Evolutionary conservation across 2,888 invertebrate species (phyloP).

Genomic region (Cephus sareptanus): DNA sequence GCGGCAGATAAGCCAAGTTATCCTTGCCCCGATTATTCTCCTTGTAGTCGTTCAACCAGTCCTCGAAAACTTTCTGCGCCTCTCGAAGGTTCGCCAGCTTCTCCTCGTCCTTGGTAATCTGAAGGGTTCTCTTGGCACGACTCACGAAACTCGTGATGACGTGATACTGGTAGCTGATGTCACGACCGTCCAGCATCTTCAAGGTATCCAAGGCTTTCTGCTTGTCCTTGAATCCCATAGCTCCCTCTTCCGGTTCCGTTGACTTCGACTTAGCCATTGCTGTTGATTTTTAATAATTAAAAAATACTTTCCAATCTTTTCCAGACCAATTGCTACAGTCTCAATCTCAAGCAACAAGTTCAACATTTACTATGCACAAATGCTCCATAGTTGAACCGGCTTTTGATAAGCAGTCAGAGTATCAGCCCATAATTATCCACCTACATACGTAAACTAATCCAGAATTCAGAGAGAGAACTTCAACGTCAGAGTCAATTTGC

Average conservation of each 20-base stretch:
- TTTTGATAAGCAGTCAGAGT: not conserved
- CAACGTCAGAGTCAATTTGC: no score
- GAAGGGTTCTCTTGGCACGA: slow-evolving; percentile 70
- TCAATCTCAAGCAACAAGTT: no score
- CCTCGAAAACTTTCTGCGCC: slow-evolving; percentile 76
- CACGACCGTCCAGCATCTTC: slow-evolving; percentile 73
- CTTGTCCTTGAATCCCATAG: slow-evolving; percentile 80
- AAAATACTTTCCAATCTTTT: no score
- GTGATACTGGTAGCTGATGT: slow-evolving; percentile 74
- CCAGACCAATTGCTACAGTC: no score
- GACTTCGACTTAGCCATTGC: slow-evolving; percentile 55
- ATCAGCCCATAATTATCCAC: no score
- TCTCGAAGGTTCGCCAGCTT: slow-evolving; percentile 77
- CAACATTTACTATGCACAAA: no score
- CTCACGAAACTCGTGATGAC: slow-evolving; percentile 73
- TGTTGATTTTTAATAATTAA: not conserved
- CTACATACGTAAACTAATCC: no score
- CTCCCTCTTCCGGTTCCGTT: slow-evolving; percentile 68
- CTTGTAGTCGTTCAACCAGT: slow-evolving; percentile 79
- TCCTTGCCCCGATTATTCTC: slow-evolving; percentile 74
- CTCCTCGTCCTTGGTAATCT: slow-evolving; percentile 78
- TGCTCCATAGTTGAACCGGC: no score
- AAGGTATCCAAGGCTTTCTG: slow-evolving; percentile 77
- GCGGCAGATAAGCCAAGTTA: slow-evolving; percentile 76
- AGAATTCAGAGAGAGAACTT: no score